Evolutionary conservation across 2,888 invertebrate genomes (phyloP), one percentile per base, ranked within the genome.

Genomic region (Lepidochrysops patricia): DNA sequence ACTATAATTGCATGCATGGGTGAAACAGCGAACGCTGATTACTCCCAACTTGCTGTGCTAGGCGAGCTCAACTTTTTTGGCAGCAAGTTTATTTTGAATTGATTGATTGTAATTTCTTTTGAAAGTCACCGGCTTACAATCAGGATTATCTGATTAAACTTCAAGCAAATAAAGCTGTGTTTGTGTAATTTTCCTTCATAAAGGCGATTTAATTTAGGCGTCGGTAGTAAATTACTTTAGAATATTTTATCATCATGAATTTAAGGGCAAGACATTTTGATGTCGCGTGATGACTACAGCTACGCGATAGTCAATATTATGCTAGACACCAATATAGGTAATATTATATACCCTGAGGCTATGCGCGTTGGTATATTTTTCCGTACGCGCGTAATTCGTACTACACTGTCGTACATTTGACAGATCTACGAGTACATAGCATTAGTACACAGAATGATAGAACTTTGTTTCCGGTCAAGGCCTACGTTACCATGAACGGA

Each of bases 21-120:
- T 52, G 27, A 27, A 54, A 54, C 54, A 52, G 13, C 52, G 27
- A 9, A 52, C 15, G 13, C 71, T 76, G 76, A 78, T 77, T 76
- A 78, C 71, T 73, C 74, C 76, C 74, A 76, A 76, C 69, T 67
- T 63, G 71, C 70, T 34, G 48, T 58, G 57, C 61, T 58, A 58
- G 57, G 23, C 58, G 15, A 19, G 27, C 57, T 57, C 73, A 70
- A 73, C 73, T 73, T 74, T 76, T 72, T 70, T 67, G 65, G 66
- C 60, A 65, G 57, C 64, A 62, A 68, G 68, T 72, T 67, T 70
- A 70, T 65, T 64, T 62, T 37, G 50, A 67, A 66, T 68, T 70
- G 66, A 68, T 70, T 64, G 57, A 50, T 15, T 48, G 61, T 61
- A 61, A 63, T 63, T 61, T 57, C 62, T 60, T 62, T 62, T 62